Conservation (phyloP, 2,888 invertebrate species). For the Tinea pellionella region DNA sequence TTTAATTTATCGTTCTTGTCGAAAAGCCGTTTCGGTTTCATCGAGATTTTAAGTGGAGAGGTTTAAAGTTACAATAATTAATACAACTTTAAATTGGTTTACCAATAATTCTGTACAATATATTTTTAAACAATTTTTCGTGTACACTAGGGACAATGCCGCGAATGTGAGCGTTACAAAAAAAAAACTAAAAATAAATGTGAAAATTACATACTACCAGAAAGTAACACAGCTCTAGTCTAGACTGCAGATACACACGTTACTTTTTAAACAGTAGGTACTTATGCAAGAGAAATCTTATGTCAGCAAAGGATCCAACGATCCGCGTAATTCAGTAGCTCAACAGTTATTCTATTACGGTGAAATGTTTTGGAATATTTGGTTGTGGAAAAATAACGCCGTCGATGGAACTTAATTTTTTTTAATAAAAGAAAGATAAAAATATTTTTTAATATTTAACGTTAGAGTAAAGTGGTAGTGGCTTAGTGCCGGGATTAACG, state of each 20-base stretch:
- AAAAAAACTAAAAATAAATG: too few species aligned
- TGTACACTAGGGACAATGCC: too few species aligned
- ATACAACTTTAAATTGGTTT: not conserved
- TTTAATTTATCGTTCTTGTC: constrained; percentile 2
- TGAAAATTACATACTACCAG: too few species aligned
- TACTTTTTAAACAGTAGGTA: constrained; percentile 2
- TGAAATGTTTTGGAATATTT: constrained; percentile 21
- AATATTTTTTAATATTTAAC: too few species aligned
- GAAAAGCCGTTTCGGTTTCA: not conserved
- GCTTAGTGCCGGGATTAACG: too few species aligned
- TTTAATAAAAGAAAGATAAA: too few species aligned
- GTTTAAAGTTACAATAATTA: not conserved
- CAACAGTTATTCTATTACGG: constrained; percentile 25
- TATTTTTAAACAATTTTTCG: too few species aligned
- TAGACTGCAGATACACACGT: not conserved
- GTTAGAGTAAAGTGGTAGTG: too few species aligned
- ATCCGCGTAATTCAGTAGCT: not conserved
- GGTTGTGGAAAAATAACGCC: not conserved
- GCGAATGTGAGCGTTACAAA: too few species aligned
- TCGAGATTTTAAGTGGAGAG: not conserved
- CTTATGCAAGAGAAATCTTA: not conserved
- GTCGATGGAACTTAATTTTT: too few species aligned
- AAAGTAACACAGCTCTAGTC: too few species aligned
- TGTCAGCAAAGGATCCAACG: not conserved
- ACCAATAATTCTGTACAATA: not conserved